Evolutionary conservation across 2,888 invertebrate species (phyloP).

Genomic region (Lordiphosa fenestrarum): DNA sequence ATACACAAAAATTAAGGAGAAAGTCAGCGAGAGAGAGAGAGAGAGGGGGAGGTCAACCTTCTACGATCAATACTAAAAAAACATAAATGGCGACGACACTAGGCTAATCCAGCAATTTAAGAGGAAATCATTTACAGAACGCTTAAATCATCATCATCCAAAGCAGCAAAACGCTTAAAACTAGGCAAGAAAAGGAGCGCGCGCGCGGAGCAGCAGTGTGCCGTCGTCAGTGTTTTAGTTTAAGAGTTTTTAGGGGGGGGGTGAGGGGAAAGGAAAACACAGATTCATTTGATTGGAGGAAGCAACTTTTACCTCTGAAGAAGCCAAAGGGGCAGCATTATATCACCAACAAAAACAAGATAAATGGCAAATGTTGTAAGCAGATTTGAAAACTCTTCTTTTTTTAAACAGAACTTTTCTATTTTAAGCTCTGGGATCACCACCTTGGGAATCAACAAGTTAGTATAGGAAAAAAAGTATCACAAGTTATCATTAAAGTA

Average conservation of each 20-base stretch:
- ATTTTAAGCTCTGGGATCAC: too few relatives aligned
- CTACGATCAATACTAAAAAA: conserved; percentile 20
- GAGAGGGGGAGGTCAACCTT: conserved; percentile 13
- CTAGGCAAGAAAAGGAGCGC: conserved; percentile 13
- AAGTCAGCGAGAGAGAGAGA: conserved; percentile 6
- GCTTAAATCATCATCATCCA: conserved; percentile 27
- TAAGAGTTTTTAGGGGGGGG: conserved; percentile 2
- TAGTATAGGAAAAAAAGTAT: too few relatives aligned
- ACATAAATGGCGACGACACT: conserved; percentile 51
- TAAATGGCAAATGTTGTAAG: too few relatives aligned
- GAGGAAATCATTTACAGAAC: conserved; percentile 57
- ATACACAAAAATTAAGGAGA: conserved; percentile 14
- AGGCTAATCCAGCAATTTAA: conserved; percentile 70
- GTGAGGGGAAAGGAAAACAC: not conserved
- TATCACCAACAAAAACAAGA: too few relatives aligned
- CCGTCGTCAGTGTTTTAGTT: conserved; percentile 26
- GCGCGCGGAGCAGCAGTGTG: conserved; percentile 14
- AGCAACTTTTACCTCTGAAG: too few relatives aligned
- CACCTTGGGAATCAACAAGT: too few relatives aligned
- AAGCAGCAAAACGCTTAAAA: conserved; percentile 32
- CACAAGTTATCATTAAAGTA: too few relatives aligned
- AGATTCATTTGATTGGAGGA: not conserved
- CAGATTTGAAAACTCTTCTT: too few relatives aligned
- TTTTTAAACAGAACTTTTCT: too few relatives aligned
- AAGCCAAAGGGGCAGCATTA: not conserved